phyloP scores from a whole-genome alignment of 2,113 vertebrate genomes.

The Parus major region DNA sequence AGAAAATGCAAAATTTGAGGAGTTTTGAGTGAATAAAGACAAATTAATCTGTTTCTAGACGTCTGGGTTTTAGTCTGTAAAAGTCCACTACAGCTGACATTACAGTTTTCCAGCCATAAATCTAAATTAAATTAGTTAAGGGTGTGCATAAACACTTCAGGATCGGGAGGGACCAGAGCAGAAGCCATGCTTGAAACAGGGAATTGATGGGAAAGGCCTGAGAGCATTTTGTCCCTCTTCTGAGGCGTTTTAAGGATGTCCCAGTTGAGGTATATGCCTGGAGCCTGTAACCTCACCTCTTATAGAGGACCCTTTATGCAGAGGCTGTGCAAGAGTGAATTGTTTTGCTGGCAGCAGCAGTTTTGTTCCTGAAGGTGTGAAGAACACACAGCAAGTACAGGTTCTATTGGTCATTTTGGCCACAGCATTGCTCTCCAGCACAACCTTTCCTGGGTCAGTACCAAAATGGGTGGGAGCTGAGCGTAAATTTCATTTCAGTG shows the following conservation, averaged over 20 bases:
- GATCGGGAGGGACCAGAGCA: neutral
- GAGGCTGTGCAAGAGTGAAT: neutral
- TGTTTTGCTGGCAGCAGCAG: neutral
- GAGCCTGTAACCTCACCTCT: neutral
- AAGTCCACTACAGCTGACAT: neutral
- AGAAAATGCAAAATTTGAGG: neutral
- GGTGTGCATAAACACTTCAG: neutral
- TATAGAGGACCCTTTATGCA: neutral
- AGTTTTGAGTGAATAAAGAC: constrained; percentile 35
- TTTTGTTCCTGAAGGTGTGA: neutral
- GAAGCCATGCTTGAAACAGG: neutral
- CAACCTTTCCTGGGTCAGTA: neutral
- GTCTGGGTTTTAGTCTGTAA: neutral
- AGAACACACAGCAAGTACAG: neutral
- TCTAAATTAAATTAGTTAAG: neutral
- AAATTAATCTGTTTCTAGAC: neutral
- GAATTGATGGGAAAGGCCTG: neutral
- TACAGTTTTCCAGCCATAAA: neutral
- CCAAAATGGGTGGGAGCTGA: neutral
- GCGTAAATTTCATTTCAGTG: neutral
- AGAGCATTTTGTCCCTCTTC: neutral
- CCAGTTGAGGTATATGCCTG: accelerated
- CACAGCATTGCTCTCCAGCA: accelerated
- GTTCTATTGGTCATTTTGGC: neutral
- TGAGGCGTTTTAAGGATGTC: neutral